Conservation (phyloP, 1,140 invertebrate species). For the Tetranychus urticae region DNA sequence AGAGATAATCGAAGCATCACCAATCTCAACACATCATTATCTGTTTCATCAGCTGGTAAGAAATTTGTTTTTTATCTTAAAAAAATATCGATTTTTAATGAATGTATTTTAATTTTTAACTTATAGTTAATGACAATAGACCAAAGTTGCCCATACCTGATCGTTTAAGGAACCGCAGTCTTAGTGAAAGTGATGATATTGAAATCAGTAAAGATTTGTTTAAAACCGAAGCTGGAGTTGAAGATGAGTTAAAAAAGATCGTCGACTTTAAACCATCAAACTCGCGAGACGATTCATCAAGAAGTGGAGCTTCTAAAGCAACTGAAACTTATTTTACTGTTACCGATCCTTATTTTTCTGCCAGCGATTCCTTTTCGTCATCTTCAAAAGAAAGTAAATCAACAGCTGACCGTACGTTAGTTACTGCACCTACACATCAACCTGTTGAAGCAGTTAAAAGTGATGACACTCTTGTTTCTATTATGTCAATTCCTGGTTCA, state of each 20-base stretch:
- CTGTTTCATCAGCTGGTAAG: neutral
- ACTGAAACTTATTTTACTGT: constrained; percentile 15
- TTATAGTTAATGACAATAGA: neutral
- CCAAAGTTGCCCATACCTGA: too few relatives aligned
- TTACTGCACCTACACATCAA: neutral
- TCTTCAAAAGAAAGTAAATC: neutral
- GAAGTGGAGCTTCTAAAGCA: neutral
- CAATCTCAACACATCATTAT: neutral
- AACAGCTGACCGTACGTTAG: neutral
- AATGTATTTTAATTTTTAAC: neutral
- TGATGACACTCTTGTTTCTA: constrained; percentile 1
- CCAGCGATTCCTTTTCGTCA: constrained; percentile 43
- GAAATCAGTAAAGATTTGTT: neutral
- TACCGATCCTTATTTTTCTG: constrained; percentile 68
- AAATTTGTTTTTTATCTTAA: neutral
- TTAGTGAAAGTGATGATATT: neutral
- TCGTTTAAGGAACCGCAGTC: neutral
- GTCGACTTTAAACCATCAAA: neutral
- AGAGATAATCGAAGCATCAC: neutral
- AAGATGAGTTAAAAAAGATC: neutral
- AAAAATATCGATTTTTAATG: neutral
- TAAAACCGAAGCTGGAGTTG: too few relatives aligned
- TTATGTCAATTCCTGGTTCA: neutral
- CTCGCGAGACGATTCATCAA: too few relatives aligned
- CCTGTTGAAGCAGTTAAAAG: neutral